These are phyloP conservation scores for Drosophila fulvimacula DNA, from an alignment of 2,888 invertebrate genomes.

Conservation along the genomic window DNA sequence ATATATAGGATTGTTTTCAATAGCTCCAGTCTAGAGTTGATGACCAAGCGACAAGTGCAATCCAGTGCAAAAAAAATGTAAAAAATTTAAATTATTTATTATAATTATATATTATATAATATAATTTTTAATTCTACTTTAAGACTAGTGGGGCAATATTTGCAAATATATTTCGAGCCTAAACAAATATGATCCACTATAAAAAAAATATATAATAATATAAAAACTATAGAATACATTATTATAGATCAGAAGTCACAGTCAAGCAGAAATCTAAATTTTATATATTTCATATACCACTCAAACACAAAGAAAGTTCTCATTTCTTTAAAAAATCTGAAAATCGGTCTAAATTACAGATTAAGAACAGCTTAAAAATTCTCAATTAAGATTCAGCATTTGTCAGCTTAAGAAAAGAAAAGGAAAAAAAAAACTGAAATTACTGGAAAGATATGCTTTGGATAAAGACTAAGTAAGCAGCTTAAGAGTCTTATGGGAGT, in stretches of 20 bases:
- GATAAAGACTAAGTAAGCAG: slow-evolving; percentile 34
- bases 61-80: no score
- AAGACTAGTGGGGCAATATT: no score
- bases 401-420: neutral
- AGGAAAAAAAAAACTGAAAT: neutral
- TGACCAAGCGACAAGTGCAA: neutral
- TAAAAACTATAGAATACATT: no score
- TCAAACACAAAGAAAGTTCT: neutral
- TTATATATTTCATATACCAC: neutral
- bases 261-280: neutral
- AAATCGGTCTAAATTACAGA: neutral
- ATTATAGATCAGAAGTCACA: no score
- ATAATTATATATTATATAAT: neutral
- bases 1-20: neutral
- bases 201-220: no score
- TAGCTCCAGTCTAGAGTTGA: neutral
- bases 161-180: no score
- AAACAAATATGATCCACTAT: no score
- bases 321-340: neutral
- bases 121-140: no score
- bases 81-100: no score
- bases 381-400: neutral
- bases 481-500: slow-evolving; percentile 11
- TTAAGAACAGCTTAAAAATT: slow-evolving; percentile 1
- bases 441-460: slow-evolving; percentile 4